phyloP scores from a whole-genome alignment of 2,797 vertebrate genomes.

The Neosilurus hyrtlii region DNA sequence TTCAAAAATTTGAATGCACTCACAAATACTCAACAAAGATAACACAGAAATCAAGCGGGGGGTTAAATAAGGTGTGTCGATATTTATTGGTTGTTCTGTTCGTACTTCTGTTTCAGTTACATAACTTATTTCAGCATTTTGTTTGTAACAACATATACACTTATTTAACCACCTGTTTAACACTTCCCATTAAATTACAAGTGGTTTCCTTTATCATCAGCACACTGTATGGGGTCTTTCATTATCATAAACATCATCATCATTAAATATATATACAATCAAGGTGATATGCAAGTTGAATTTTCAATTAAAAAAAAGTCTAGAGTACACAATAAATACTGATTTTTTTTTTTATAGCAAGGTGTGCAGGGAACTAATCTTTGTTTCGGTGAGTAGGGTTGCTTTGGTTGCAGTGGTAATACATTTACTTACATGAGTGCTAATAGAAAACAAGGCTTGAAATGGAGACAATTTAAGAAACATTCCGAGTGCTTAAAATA shows the following conservation, averaged over 20 bases:
- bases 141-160: slow-evolving; percentile 70
- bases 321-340: slow-evolving; percentile 34
- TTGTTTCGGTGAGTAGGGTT: slow-evolving; percentile 44
- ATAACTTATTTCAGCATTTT: slow-evolving; percentile 68
- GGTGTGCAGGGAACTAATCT: slow-evolving; percentile 23
- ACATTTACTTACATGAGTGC: slow-evolving; percentile 42
- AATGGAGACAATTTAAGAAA: slow-evolving; percentile 49
- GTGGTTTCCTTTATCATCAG: slow-evolving; percentile 41
- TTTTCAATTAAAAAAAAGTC: slow-evolving; percentile 24
- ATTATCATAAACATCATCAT: slow-evolving; percentile 54
- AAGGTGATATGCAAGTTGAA: slow-evolving; percentile 60
- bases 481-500: slow-evolving; percentile 48
- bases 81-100: slow-evolving; percentile 72
- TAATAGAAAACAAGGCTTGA: slow-evolving; percentile 49
- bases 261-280: slow-evolving; percentile 70
- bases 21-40: not conserved
- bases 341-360: slow-evolving; percentile 26
- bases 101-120: slow-evolving; percentile 64
- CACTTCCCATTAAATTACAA: slow-evolving; percentile 50
- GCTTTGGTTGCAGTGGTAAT: slow-evolving; percentile 65
- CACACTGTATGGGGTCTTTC: slow-evolving; percentile 52
- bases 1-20: not conserved
- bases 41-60: not conserved
- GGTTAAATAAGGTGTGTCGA: slow-evolving; percentile 64
- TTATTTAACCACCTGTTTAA: slow-evolving; percentile 61